Conservation (phyloP, 2,888 invertebrate genomes). For the Kuschelorhynchus macadamiae region DNA sequence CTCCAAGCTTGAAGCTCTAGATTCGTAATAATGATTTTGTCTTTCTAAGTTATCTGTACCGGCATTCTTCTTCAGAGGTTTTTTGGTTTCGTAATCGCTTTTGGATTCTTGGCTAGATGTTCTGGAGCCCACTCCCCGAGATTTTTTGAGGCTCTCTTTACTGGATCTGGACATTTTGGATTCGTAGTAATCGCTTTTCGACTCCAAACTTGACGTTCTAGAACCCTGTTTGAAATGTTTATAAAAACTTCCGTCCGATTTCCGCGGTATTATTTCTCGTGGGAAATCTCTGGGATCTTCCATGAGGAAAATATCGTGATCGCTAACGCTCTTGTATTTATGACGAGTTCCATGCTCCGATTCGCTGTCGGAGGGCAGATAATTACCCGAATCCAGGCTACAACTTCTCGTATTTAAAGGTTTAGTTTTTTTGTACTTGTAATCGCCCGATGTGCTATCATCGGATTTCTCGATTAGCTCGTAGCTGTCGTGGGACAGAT, state of each 20-base stretch:
- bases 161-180: conserved; percentile 77
- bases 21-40: conserved; percentile 69
- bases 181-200: conserved; percentile 79
- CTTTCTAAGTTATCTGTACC: conserved; percentile 60
- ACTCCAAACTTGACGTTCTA: conserved; percentile 75
- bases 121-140: conserved; percentile 70
- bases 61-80: conserved; percentile 57
- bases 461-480: conserved; percentile 85
- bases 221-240: conserved; percentile 79
- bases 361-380: conserved; percentile 82
- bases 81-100: conserved; percentile 70
- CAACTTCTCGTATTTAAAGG: conserved; percentile 73
- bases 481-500: conserved; percentile 90
- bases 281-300: conserved; percentile 84
- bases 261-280: conserved; percentile 79
- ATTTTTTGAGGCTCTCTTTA: conserved; percentile 69
- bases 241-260: conserved; percentile 82
- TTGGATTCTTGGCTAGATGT: conserved; percentile 79
- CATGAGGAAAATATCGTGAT: conserved; percentile 82
- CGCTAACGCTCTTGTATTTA: conserved; percentile 78
- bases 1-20: conserved; percentile 79
- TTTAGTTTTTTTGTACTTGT: conserved; percentile 62
- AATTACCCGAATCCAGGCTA: conserved; percentile 84
- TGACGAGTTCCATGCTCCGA: conserved; percentile 73
- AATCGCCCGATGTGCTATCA: conserved; percentile 70